Conservation (phyloP, 2,888 invertebrate genomes). For the Ethmia dodecea region DNA sequence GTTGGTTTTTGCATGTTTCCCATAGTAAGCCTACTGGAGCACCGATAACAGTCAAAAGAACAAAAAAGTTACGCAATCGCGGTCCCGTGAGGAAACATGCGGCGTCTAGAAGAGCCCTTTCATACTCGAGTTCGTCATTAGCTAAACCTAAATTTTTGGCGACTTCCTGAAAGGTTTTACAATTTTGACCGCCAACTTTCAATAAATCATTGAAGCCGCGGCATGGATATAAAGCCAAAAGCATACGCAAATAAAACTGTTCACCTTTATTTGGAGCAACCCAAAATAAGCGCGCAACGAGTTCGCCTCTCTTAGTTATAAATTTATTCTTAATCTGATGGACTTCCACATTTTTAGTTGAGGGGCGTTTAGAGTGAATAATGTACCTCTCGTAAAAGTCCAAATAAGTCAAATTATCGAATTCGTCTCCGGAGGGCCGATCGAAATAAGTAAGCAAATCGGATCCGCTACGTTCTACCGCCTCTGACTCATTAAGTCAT, state of each 20-base stretch:
- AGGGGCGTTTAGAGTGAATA: not conserved
- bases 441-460: slow-evolving; percentile 1
- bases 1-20: not conserved
- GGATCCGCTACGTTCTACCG: no score
- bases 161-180: not conserved
- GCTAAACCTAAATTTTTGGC: not conserved
- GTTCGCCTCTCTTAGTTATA: not conserved
- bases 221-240: no score
- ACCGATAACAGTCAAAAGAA: not conserved
- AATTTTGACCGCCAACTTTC: not conserved
- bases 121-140: not conserved
- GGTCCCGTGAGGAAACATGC: not conserved
- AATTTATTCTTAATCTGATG: not conserved
- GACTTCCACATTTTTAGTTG: not conserved
- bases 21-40: not conserved
- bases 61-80: not conserved
- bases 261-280: no score
- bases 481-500: no score
- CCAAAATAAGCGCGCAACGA: not conserved
- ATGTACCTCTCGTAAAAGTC: slow-evolving; percentile 6
- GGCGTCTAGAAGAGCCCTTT: not conserved
- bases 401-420: slow-evolving; percentile 10
- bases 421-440: slow-evolving; percentile 6
- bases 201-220: no score
- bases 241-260: no score